Percentiles rank a stretch among this genome's conserved stretches.
These are phyloP conservation scores for Argyrosomus regius DNA, from an alignment of 2,797 vertebrate species.

Conservation along the genomic window DNA sequence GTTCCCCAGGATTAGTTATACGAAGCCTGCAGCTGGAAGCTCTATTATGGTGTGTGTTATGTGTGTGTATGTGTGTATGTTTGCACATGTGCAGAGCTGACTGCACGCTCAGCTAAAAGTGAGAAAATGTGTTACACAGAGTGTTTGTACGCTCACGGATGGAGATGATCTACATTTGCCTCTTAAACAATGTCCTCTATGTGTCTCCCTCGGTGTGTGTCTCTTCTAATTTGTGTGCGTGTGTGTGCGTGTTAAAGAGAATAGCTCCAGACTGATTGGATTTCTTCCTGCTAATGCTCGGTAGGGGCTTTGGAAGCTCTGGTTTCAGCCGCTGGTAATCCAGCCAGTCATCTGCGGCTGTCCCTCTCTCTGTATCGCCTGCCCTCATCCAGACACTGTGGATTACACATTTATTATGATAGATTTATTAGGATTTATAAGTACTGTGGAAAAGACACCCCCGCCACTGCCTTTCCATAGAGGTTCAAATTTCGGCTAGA, in stretches of 20 bases:
- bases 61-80: conserved; percentile 38
- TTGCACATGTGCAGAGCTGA: conserved; percentile 34
- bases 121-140: conserved; percentile 50
- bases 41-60: conserved; percentile 26
- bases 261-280: conserved; percentile 81
- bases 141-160: conserved; percentile 31
- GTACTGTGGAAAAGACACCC: conserved; percentile 67
- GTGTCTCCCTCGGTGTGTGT: conserved; percentile 22
- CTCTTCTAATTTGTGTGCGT: conserved; percentile 47
- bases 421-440: conserved; percentile 83
- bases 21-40: conserved; percentile 64
- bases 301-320: conserved; percentile 79
- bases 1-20: conserved; percentile 58
- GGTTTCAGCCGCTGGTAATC: conserved; percentile 82
- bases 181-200: conserved; percentile 69
- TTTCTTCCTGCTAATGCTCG: conserved; percentile 79
- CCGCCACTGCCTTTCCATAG: conserved; percentile 58
- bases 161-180: conserved; percentile 44
- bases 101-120: conserved; percentile 43
- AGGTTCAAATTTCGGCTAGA: conserved; percentile 74
- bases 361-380: conserved; percentile 71
- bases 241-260: conserved; percentile 66
- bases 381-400: conserved; percentile 76
- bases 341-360: conserved; percentile 81
- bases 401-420: conserved; percentile 82